Base-by-base conservation (phyloP, 1,140 invertebrate species). In the Diabrotica undecimpunctata region DNA sequence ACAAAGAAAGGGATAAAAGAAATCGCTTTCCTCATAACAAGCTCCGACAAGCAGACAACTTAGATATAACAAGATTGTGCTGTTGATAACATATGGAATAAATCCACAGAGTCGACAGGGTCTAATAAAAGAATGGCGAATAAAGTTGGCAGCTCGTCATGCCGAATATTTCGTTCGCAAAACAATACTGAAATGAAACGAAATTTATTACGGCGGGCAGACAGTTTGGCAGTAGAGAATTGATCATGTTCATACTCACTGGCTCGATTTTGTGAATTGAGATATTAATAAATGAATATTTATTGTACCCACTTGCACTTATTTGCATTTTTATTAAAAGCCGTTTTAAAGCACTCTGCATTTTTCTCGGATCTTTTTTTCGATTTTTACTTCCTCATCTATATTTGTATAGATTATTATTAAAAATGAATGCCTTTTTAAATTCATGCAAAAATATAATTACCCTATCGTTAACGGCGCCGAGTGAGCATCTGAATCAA, bases 131-230 rank as follows among this genome's bases (percentile, higher is more conserved):
- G 67, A 66, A 69, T 52, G 59, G 60, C 67, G 65, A 66, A 67
- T 70, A 66, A 70, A 68, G 61, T 70, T 70, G 69, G 62, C 69
- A 70, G 66, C 57, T 70, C 69, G 69, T 70, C 69, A 68, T 68
- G 64, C 61, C 69, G 64, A 68, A 70, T 70, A 70, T 70, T 68
- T 66, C 66, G 69, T 65, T 68, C 64, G 62, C 62, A 66, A 68
- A 68, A 70, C 69, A 70, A 70, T 70, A 70, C 69, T 63, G 58
- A 67, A 67, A 65, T 68, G 58, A 67, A 67, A 65, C 68, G 69
- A 60, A 68, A 70, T 70, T 70, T 68, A 70, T 70, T 66, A 68
- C 62, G 61, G 64, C 69, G 54, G 54, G 66, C 58, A 61, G 69
- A 70, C 69, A 70, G 66, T 68, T 70, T 70, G 69, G 66, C 69